phyloP scores from a whole-genome alignment of 2,888 invertebrate genomes.

The Sphaerophoria taeniata region DNA sequence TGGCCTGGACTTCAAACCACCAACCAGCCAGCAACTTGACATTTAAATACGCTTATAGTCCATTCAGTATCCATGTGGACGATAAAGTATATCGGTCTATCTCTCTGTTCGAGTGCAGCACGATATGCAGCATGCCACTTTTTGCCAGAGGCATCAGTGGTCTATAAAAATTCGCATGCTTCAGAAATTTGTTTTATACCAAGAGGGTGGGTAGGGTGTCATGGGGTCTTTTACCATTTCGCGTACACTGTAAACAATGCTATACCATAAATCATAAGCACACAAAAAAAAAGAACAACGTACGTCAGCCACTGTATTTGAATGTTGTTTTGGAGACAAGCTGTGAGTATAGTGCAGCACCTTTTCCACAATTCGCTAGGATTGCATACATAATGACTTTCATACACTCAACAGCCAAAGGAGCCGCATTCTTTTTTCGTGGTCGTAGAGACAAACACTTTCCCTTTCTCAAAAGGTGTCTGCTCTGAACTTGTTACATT shows the following conservation, averaged over 20 bases:
- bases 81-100: too few relatives aligned
- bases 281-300: slow-evolving; percentile 34
- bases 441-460: slow-evolving; percentile 43
- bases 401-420: slow-evolving; percentile 41
- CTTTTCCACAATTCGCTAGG: slow-evolving; percentile 29
- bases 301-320: slow-evolving; percentile 59
- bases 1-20: slow-evolving; percentile 25
- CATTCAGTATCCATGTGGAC: slow-evolving; percentile 9
- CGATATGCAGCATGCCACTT: slow-evolving; percentile 12
- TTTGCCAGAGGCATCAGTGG: slow-evolving; percentile 26
- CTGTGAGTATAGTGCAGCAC: slow-evolving; percentile 45
- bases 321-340: slow-evolving; percentile 42
- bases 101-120: slow-evolving; percentile 52
- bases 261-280: slow-evolving; percentile 67
- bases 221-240: slow-evolving; percentile 11
- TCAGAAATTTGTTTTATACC: slow-evolving; percentile 33
- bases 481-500: slow-evolving; percentile 52
- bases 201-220: slow-evolving; percentile 26
- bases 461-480: slow-evolving; percentile 65
- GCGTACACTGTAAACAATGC: slow-evolving; percentile 66
- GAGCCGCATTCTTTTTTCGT: slow-evolving; percentile 51
- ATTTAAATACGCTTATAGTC: slow-evolving; percentile 59
- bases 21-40: slow-evolving; percentile 46
- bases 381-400: slow-evolving; percentile 29
- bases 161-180: slow-evolving; percentile 55